Evolutionary conservation across 2,797 vertebrate genomes (phyloP), one percentile per base, ranked within the genome.

Genomic region (Acrossocheilus fasciatus): DNA sequence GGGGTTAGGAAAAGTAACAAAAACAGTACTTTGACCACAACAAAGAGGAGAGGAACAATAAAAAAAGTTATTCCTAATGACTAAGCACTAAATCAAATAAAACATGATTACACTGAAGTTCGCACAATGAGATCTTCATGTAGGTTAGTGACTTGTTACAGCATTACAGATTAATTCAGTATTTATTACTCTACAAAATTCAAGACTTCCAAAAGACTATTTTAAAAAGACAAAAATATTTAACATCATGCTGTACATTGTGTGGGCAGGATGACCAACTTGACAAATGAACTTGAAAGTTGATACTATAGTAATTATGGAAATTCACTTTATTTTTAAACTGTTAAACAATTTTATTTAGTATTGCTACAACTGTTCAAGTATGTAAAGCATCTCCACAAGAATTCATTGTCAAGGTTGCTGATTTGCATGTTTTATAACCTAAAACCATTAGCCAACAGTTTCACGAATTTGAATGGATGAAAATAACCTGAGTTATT

Each of bases 41-140:
- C 18, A 69, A 76, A 81, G 41, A 82, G 79, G 34, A 50, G 18
- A 72, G 59, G 39, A 57, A 41, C 23, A 59, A 76, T 47, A 12
- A 47, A 64, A 4, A 6, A 4, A 26, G 1, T 68, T 68, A 36
- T 18, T 68, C 26, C 15, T 36, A 17, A 41, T 26, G 10, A 73
- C 23, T 23, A 52, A 54, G 30, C 30, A 50, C 18, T 18, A 69
- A 12, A n/a, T n/a, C n/a, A n/a, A n/a, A 34, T 43, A 9, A 69
- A 41, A 78, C 64, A 52, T 17, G 20, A 47, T 66, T 84, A 30
- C 57, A n/a, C 17, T 59, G 17, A 34, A 68, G 30, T 68, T 68
- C 7, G 2, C 8, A 39, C 6, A 30, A 74, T 18, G 45, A 78
- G 20, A n/a, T 39, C 52, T 59, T 59, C 20, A 41, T 15, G 7